A percentile compares a stretch with the other conserved stretches of the same genome.
phyloP scores from a whole-genome alignment of 2,113 vertebrate species.

The Calyptommatus sinebrachiatus region DNA sequence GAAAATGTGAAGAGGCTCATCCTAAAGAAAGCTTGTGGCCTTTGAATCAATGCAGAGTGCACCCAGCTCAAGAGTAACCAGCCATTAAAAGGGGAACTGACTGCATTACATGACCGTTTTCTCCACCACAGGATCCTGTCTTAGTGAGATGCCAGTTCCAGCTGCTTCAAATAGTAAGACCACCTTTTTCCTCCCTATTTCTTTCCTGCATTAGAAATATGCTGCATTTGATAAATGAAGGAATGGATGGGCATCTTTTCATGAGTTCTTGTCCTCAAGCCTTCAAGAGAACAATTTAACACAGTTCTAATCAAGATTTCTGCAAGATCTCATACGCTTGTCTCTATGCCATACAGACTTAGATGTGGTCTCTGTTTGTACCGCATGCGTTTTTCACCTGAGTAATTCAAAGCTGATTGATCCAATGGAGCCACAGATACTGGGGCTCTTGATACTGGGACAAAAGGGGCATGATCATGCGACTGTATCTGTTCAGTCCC shows the following conservation, averaged over 20 bases:
- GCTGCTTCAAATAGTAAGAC: constrained; percentile 15
- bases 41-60: not conserved
- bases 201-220: constrained; percentile 8
- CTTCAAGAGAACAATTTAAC: constrained; percentile 17
- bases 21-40: constrained; percentile 10
- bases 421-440: constrained; percentile 83
- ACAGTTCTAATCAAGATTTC: constrained; percentile 9
- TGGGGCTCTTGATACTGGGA: constrained; percentile 75
- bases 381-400: constrained; percentile 75
- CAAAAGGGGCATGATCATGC: constrained; percentile 81
- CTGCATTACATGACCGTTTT: constrained; percentile 20
- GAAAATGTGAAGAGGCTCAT: constrained; percentile 7
- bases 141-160: constrained; percentile 19
- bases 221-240: constrained; percentile 17
- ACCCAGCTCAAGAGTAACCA: not conserved
- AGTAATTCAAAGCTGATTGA: constrained; percentile 89
- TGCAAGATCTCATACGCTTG: not conserved
- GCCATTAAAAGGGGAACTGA: not conserved
- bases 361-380: not conserved
- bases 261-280: not conserved
- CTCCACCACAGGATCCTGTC: constrained; percentile 12
- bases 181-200: constrained; percentile 10
- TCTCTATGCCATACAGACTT: constrained; percentile 12
- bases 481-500: constrained; percentile 77
- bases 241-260: constrained; percentile 4